Base-by-base conservation (phyloP, 2,888 invertebrate species). In the Lasius fuliginosus region DNA sequence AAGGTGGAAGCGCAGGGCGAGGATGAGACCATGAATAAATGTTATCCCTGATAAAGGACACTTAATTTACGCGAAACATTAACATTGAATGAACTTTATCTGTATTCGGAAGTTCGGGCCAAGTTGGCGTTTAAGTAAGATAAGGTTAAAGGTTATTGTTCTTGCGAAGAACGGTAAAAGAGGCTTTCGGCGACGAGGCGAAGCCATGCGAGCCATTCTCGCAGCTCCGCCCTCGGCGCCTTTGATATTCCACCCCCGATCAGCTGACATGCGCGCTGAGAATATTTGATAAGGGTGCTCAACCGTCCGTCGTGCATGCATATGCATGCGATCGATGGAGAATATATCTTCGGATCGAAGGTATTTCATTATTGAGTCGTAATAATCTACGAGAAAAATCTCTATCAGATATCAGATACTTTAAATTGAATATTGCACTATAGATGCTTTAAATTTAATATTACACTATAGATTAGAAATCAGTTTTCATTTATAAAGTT, bases 61-160 rank as follows among this genome's bases (percentile, higher is more conserved):
- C 84, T 88, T 87, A 89, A 89, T 86, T 87, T 83, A 83, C 82
- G 83, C 75, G 89, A 83, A 84, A 89, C 88, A 65, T 89, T 87
- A 88, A 74, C 85, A 82, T 86, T 83, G 88, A 90, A 84, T 84
- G 87, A 90, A 90, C 87, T 86, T 89, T 88, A 85, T 84, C 87
- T 86, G 87, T 83, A 89, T 86, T 77, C 83, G 71, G 77, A 87
- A 89, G 86, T 87, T 87, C 71, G 68, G 73, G 33, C 69, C 77
- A 90, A 89, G 90, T 90, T 86, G 89, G 88, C 89, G 84, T 76
- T 71, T 87, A 88, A 89, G 88, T 88, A 84, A 90, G 91, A 88
- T 89, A 91, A 90, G 91, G 91, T 88, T 91, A 88, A 90, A 91
- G 91, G 91, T 91, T 91, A 91, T 91, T 86, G 91, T 88, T 91